Percentiles rank a stretch among this genome's conserved stretches.
These are phyloP conservation scores for Dilophus febrilis DNA, from an alignment of 2,888 invertebrate genomes.

Conservation along the genomic window DNA sequence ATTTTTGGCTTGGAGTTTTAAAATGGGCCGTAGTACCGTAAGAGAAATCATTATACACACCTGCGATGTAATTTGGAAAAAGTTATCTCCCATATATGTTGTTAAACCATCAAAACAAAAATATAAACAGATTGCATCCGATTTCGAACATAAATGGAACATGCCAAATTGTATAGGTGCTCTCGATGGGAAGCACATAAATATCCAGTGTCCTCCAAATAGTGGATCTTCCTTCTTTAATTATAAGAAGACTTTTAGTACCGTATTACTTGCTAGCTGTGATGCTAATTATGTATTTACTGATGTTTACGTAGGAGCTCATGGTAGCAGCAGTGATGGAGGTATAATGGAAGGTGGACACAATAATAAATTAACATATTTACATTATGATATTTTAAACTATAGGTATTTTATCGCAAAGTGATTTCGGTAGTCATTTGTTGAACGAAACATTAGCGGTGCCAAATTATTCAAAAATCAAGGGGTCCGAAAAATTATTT, in stretches of 20 bases:
- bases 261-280: conserved; percentile 11
- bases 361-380: neutral
- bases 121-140: conserved; percentile 4
- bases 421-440: conserved; percentile 4
- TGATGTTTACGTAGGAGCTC: conserved; percentile 10
- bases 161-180: conserved; percentile 13
- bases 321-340: conserved; percentile 11
- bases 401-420: conserved; percentile 1
- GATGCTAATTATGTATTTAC: conserved; percentile 12
- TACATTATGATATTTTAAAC: neutral
- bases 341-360: conserved; percentile 5
- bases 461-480: neutral
- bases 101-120: neutral
- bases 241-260: conserved; percentile 11
- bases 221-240: conserved; percentile 12
- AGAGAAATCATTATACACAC: conserved; percentile 5
- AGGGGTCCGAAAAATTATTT: neutral
- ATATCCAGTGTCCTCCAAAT: conserved; percentile 12
- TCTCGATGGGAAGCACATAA: conserved; percentile 14
- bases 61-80: too few species aligned
- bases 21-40: conserved; percentile 5
- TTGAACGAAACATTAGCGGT: neutral
- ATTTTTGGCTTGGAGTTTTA: conserved; percentile 1
- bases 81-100: too few species aligned
- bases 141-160: conserved; percentile 13